A percentile compares a stretch with the other conserved stretches of the same genome.
Conservation (phyloP, 2,888 invertebrate genomes). For the Archips crataeganus region DNA sequence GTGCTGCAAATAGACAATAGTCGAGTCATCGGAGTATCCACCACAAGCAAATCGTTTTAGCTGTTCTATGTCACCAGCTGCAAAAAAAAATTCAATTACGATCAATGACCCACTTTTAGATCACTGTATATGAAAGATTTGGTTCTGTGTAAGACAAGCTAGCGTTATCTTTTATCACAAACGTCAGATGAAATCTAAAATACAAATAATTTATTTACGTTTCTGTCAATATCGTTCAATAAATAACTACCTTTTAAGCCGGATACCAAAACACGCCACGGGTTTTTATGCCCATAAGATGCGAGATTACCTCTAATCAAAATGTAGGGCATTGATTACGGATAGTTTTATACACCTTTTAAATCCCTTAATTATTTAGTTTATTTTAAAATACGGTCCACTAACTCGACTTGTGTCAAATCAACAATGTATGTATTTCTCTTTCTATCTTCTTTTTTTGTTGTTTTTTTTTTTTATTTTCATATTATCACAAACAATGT, state of each 20-base stretch:
- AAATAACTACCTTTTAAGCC: slow-evolving; percentile 90
- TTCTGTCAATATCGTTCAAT: slow-evolving; percentile 23
- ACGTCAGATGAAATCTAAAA: slow-evolving; percentile 20
- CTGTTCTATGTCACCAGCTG: slow-evolving; percentile 93
- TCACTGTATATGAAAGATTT: background rate
- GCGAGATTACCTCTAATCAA: slow-evolving; percentile 95
- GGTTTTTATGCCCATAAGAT: slow-evolving; percentile 94
- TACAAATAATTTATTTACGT: slow-evolving; percentile 10
- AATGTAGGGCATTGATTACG: slow-evolving; percentile 94
- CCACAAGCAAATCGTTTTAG: slow-evolving; percentile 93
- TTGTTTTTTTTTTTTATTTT: too few relatives aligned
- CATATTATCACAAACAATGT: background rate
- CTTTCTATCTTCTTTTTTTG: too few relatives aligned
- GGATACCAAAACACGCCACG: slow-evolving; percentile 95
- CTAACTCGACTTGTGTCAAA: slow-evolving; percentile 4
- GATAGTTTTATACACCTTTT: slow-evolving; percentile 50
- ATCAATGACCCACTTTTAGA: slow-evolving; percentile 1
- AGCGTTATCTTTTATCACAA: slow-evolving; percentile 26
- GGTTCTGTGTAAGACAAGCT: background rate
- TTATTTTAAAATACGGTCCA: background rate
- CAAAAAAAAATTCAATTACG: slow-evolving; percentile 49
- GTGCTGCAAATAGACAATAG: slow-evolving; percentile 94
- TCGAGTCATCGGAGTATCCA: slow-evolving; percentile 93
- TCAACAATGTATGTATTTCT: slow-evolving; percentile 13
- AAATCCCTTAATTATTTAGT: background rate